phyloP scores from a whole-genome alignment of 2,797 vertebrate genomes.

The Vespertilio murinus region DNA sequence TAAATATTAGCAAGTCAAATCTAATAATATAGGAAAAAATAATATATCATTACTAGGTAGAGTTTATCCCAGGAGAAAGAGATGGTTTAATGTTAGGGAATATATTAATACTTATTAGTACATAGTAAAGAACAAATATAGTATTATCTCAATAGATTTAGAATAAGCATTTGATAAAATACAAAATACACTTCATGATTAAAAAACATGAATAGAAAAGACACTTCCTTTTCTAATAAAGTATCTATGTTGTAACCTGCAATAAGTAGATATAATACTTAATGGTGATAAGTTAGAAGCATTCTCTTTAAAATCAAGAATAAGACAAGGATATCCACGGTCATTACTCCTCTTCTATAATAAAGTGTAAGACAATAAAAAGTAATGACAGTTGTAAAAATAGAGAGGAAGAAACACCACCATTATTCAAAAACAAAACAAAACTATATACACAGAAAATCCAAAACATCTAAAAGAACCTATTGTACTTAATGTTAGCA shows the following conservation, averaged over 20 bases:
- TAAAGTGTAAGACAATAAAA: conserved; percentile 39
- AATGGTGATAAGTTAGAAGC: background rate
- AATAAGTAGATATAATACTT: background rate
- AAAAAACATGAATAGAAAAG: conserved; percentile 20
- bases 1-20: conserved; percentile 21
- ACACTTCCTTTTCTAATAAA: background rate
- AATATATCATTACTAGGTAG: background rate
- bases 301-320: background rate
- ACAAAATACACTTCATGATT: background rate
- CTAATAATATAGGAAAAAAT: conserved; percentile 9
- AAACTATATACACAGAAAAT: background rate
- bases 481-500: background rate
- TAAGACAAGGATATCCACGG: background rate
- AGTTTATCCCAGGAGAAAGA: background rate
- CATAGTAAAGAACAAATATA: background rate
- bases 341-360: background rate
- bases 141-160: background rate
- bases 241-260: background rate
- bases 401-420: background rate
- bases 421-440: background rate
- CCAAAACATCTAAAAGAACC: background rate
- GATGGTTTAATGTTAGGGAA: background rate
- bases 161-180: conserved; percentile 18
- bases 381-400: conserved; percentile 19
- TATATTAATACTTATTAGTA: background rate